Percentiles rank a stretch among this genome's conserved stretches.
Conservation (phyloP, 2,797 vertebrate species). For the Sardinella longiceps region DNA sequence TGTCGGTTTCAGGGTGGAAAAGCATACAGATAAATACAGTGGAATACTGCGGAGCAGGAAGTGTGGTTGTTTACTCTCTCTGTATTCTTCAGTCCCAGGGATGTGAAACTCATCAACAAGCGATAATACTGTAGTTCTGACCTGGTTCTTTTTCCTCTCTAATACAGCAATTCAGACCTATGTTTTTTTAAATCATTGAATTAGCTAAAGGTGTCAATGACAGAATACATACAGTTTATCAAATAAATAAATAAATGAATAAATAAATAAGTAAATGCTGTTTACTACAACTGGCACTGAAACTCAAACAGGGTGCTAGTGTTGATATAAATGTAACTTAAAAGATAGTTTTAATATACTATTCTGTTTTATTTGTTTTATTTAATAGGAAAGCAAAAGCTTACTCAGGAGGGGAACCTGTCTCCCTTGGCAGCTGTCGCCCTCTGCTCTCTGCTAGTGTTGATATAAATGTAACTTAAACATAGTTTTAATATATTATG, state of each 20-base stretch:
- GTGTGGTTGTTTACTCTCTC: neutral
- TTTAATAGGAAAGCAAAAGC: conserved; percentile 75
- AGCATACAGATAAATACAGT: conserved; percentile 14
- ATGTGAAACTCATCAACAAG: conserved; percentile 7
- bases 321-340: neutral
- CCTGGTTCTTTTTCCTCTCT: too few species aligned
- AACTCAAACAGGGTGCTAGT: neutral
- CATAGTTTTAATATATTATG: neutral
- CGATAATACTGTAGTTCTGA: neutral
- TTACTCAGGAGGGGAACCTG: conserved; percentile 75
- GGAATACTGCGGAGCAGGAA: neutral
- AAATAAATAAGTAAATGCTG: neutral
- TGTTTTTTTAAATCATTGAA: neutral
- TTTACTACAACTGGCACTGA: neutral
- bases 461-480: neutral
- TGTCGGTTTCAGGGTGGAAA: conserved; percentile 56
- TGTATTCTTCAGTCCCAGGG: neutral
- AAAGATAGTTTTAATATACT: neutral
- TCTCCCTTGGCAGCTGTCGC: conserved; percentile 83
- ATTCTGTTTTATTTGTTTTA: conserved; percentile 4
- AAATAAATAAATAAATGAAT: too few species aligned
- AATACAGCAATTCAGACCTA: neutral
- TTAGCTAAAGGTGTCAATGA: too few species aligned
- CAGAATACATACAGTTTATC: too few species aligned
- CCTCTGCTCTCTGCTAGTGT: conserved; percentile 81